Percentiles rank a stretch among this genome's conserved stretches.
phyloP scores from a whole-genome alignment of 2,113 vertebrate genomes.

The Calidris pygmaea region DNA sequence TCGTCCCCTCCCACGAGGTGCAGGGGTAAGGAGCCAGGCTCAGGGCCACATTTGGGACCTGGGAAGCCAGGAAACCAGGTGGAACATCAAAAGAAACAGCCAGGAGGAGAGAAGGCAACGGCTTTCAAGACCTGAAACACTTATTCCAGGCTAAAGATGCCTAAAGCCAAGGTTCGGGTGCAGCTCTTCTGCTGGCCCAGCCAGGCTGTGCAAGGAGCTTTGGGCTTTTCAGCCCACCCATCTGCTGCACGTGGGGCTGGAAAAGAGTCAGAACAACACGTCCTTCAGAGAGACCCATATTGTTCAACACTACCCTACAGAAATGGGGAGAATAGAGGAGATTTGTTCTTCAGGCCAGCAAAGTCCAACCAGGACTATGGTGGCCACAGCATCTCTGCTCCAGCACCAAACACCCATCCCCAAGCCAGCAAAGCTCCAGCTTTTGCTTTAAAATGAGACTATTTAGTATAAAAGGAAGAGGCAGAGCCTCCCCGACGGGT shows the following conservation, averaged over 20 bases:
- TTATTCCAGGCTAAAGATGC: background rate
- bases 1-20: background rate
- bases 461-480: background rate
- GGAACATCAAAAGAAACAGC: fast-evolving
- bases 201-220: background rate
- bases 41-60: background rate
- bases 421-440: background rate
- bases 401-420: background rate
- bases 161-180: background rate
- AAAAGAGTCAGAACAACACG: background rate
- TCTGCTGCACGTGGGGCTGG: background rate
- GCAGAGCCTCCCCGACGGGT: background rate
- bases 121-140: background rate
- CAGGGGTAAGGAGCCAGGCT: background rate
- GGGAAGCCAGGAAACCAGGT: background rate
- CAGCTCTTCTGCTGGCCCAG: background rate
- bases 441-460: background rate
- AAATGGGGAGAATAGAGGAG: background rate
- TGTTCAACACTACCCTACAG: background rate
- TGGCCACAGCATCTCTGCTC: background rate
- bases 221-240: background rate
- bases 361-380: background rate
- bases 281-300: background rate
- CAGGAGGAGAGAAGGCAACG: fast-evolving
- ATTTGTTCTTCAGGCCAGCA: background rate